Evolutionary conservation across 2,113 vertebrate species (phyloP).

Genomic region (Pycnonotus jocosus): DNA sequence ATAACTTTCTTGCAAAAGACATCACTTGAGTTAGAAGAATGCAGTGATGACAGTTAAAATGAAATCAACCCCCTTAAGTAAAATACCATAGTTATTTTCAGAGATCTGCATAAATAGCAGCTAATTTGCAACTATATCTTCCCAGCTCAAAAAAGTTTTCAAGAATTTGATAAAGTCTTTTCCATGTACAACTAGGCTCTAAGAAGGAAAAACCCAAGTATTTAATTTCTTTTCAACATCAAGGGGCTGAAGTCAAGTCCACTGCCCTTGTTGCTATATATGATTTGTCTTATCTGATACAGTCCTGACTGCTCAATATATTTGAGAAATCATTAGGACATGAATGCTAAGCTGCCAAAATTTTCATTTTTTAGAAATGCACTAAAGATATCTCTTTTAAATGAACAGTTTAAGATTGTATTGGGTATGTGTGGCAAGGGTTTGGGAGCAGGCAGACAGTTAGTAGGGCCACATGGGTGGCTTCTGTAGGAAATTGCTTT

Average conservation of each 20-base stretch:
- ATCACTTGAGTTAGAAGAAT: background rate
- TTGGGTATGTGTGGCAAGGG: background rate
- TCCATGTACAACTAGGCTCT: background rate
- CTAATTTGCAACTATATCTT: background rate
- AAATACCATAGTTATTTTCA: constrained; percentile 25
- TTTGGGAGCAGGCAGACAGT: background rate
- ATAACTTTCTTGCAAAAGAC: constrained; percentile 11
- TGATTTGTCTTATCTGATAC: background rate
- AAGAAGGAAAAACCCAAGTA: background rate
- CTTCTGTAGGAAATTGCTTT: background rate
- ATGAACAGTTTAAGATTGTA: background rate
- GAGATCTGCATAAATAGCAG: constrained; percentile 3
- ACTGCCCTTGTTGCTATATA: background rate
- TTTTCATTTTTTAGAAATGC: background rate
- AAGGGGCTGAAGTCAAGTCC: background rate
- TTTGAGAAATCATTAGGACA: background rate
- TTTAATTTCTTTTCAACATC: background rate
- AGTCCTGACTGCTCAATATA: background rate
- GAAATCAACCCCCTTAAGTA: background rate
- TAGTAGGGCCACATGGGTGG: too few relatives aligned
- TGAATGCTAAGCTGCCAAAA: background rate
- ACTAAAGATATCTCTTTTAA: background rate
- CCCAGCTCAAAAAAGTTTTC: background rate
- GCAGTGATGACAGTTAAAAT: constrained; percentile 33
- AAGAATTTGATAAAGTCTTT: background rate